A percentile compares a stretch with the other conserved stretches of the same genome.
phyloP scores from a whole-genome alignment of 2,113 vertebrate species.

The Vulpes vulpes region DNA sequence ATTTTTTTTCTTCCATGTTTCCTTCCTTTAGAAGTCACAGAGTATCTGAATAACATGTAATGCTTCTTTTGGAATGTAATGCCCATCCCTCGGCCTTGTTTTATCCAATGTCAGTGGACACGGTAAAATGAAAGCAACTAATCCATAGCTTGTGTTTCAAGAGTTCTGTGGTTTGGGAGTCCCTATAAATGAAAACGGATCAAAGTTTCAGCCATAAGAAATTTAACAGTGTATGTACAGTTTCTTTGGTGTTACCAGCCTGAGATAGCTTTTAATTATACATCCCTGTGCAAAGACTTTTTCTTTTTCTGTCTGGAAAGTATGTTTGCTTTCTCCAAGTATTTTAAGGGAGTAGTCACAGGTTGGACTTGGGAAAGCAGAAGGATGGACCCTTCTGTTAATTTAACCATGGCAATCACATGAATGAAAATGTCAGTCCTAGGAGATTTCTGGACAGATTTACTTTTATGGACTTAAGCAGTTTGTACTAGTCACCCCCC shows the following conservation, averaged over 20 bases:
- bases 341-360: not conserved
- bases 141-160: not conserved
- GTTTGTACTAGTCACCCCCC: not conserved
- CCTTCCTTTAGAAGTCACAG: not conserved
- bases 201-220: not conserved
- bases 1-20: not conserved
- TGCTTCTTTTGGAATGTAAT: not conserved
- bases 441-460: not conserved
- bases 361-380: not conserved
- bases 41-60: not conserved
- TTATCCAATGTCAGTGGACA: not conserved
- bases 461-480: not conserved
- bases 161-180: not conserved
- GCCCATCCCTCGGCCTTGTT: not conserved
- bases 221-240: not conserved
- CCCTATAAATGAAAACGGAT: not conserved
- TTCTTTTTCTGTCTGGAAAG: not conserved
- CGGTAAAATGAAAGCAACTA: not conserved
- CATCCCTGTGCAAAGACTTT: not conserved
- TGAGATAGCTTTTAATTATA: not conserved
- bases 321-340: not conserved
- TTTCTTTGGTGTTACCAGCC: not conserved
- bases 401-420: not conserved
- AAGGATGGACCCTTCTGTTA: not conserved
- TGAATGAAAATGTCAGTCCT: not conserved